These are phyloP conservation scores for Orthonychiurus folsomi DNA, from an alignment of 2,888 invertebrate genomes.

Conservation along the genomic window DNA sequence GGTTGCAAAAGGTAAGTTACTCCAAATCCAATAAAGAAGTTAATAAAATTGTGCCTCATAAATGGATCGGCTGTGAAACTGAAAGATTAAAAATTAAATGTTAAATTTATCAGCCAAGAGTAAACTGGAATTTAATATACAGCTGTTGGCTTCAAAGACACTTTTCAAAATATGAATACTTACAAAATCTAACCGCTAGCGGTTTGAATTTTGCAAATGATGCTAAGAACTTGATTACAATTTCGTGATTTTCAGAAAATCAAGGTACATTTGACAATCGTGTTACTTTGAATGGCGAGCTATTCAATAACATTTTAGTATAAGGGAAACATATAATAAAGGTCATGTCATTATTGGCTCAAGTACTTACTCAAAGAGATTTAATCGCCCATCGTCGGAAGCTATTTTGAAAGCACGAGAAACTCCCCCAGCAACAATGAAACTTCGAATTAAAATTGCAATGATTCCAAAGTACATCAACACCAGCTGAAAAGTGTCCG, in stretches of 20 bases:
- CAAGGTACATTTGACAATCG: too few species aligned
- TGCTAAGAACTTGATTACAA: too few species aligned
- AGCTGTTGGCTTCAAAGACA: too few species aligned
- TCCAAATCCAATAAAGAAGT: constrained; percentile 35
- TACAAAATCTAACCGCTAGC: too few species aligned
- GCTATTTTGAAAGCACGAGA: constrained; percentile 42
- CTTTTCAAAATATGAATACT: too few species aligned
- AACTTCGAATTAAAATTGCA: constrained; percentile 42
- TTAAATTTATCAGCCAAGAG: neutral
- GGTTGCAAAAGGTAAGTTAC: constrained; percentile 20
- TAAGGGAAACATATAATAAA: neutral
- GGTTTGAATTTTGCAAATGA: too few species aligned
- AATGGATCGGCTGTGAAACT: constrained; percentile 38
- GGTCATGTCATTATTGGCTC: too few species aligned
- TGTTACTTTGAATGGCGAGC: neutral
- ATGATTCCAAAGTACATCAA: constrained; percentile 44
- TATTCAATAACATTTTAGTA: too few species aligned
- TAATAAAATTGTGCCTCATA: constrained; percentile 33
- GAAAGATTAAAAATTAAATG: constrained; percentile 2
- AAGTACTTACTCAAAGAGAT: constrained; percentile 40
- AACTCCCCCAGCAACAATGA: constrained; percentile 43
- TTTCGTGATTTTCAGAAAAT: too few species aligned
- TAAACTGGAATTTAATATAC: too few species aligned
- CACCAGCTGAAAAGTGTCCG: constrained; percentile 43
- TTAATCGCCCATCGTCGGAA: constrained; percentile 40